Evolutionary conservation across 2,113 vertebrate genomes (phyloP).

Genomic region (Tragelaphus scriptus): DNA sequence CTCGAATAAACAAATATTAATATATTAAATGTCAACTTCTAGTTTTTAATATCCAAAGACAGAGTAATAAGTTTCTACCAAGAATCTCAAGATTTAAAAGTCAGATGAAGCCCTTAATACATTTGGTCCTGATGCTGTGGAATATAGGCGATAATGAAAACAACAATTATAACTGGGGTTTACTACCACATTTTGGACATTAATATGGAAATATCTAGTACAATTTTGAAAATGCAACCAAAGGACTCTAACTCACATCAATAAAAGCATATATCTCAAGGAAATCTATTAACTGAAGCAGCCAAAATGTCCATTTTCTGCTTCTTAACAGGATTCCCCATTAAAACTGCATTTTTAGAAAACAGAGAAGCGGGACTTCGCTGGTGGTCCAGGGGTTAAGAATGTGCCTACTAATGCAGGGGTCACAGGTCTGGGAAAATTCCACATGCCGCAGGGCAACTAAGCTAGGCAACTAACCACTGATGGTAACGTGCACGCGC

Average conservation of each 20-base stretch:
- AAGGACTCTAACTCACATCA: background rate
- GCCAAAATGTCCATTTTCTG: background rate
- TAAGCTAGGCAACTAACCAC: background rate
- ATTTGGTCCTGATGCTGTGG: background rate
- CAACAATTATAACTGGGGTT: background rate
- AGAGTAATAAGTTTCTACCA: background rate
- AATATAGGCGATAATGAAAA: background rate
- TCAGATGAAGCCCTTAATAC: background rate
- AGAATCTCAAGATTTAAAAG: background rate
- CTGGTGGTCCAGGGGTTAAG: background rate
- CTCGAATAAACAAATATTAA: background rate
- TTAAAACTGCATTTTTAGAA: background rate
- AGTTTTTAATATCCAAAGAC: background rate
- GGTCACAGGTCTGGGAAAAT: background rate
- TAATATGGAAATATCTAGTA: background rate
- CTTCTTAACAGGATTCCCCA: background rate
- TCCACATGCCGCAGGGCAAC: background rate
- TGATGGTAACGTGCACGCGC: fast-evolving
- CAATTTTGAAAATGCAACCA: background rate
- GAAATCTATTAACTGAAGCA: background rate
- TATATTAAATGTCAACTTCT: background rate
- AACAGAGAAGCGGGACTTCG: background rate
- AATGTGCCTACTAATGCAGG: background rate
- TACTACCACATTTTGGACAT: background rate
- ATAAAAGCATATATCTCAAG: background rate